Base-by-base conservation (phyloP, 1,140 invertebrate species). In the Trichonephila clavipes region DNA sequence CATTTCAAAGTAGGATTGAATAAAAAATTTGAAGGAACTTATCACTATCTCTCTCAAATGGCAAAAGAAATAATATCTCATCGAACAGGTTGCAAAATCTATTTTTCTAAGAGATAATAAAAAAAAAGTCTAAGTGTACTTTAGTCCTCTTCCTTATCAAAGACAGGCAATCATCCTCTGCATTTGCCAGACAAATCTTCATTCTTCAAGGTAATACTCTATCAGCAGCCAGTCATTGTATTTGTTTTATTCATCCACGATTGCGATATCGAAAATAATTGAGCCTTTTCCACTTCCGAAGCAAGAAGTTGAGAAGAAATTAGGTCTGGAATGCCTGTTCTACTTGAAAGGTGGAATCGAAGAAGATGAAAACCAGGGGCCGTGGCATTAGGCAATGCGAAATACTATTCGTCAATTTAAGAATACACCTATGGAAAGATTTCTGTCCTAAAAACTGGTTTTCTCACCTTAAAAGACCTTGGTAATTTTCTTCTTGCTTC, bases 391-490 rank as follows among this genome's bases (percentile, higher is more conserved):
- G 28, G 72, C 66, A 77, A 34, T 77, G 28, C 34, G 72, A 77
- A 40, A 77, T 28, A n/a, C 64, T 24, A 21, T 66, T 69, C 66
- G 66, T 14, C 72, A 40, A 34, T 77, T 77, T 40, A 16, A 40
- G 72, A 77, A 77, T 77, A 40, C 72, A 40, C 72, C 40, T 28
- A 77, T 77, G 72, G 72, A 77, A 28, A 28, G 16, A 77, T 77
- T 77, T 77, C 72, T 77, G 72, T 77, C 34, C 28, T 16, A 77
- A 77, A 77, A 77, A 77, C 72, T 77, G 72, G 72, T 77, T 77
- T 77, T 77, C 72, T 77, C 72, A 77, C 72, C 72, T 77, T 40
- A 77, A 77, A 40, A 77, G 72, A 77, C 72, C 72, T 77, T 77
- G 72, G 28, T 16, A 40, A 16, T 34, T 77, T 34, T 77, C 72